Evolutionary conservation across 2,888 invertebrate species (phyloP).

Genomic region (Hypsopygia costalis): DNA sequence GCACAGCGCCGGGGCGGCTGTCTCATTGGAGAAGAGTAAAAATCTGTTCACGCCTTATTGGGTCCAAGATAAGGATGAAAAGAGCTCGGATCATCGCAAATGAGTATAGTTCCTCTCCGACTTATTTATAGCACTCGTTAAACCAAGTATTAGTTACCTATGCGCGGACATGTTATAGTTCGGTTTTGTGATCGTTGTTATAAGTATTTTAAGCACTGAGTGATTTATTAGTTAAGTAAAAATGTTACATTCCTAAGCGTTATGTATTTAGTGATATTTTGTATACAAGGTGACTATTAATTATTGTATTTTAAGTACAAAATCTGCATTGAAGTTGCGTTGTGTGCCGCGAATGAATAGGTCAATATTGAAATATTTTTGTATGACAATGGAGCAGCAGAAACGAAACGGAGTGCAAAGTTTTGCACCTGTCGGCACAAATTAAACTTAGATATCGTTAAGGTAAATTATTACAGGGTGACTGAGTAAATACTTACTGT

Average conservation of each 20-base stretch:
- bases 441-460: background rate
- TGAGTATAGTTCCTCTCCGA: background rate
- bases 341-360: too few relatives aligned
- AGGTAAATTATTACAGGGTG: conserved; percentile 19
- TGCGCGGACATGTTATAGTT: conserved; percentile 1
- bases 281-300: conserved; percentile 43
- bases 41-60: conserved; percentile 40
- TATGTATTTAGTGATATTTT: conserved; percentile 22
- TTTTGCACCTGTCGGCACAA: too few relatives aligned
- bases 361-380: too few relatives aligned
- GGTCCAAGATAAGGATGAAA: conserved; percentile 41
- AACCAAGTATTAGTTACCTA: background rate
- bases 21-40: conserved; percentile 57
- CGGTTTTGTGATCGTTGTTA: conserved; percentile 14
- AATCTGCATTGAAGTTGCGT: conserved; percentile 14
- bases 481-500: conserved; percentile 21
- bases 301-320: conserved; percentile 32
- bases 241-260: conserved; percentile 41
- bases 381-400: too few relatives aligned
- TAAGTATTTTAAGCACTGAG: conserved; percentile 15
- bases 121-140: background rate
- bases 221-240: conserved; percentile 21
- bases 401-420: too few relatives aligned
- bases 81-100: conserved; percentile 13
- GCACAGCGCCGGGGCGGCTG: conserved; percentile 63